Conservation (phyloP, 2,113 vertebrate genomes). For the Varanus komodoensis region DNA sequence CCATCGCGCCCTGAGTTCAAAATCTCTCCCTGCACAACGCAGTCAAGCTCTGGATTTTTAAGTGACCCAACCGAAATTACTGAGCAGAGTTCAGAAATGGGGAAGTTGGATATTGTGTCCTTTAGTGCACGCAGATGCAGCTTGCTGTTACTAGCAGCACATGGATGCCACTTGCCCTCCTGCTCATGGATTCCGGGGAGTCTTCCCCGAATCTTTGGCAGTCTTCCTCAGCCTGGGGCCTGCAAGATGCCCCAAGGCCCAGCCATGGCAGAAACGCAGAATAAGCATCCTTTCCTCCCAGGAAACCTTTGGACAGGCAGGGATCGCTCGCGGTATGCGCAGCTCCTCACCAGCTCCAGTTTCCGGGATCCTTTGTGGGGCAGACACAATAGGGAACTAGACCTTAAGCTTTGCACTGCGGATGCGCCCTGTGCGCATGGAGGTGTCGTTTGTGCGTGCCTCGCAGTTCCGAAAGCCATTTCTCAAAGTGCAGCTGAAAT, state of each 20-base stretch:
- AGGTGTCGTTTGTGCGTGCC: not conserved
- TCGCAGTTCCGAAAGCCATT: not conserved
- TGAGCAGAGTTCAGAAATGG: not conserved
- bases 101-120: not conserved
- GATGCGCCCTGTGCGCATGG: fast-evolving
- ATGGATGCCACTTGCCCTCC: too few relatives aligned
- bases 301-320: not conserved
- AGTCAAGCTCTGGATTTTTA: not conserved
- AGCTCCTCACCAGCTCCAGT: not conserved
- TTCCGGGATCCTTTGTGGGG: not conserved
- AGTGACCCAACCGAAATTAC: not conserved
- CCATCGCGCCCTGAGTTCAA: not conserved
- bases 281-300: not conserved
- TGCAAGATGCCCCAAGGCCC: too few relatives aligned
- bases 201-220: not conserved
- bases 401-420: too few relatives aligned
- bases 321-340: too few relatives aligned
- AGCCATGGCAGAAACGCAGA: too few relatives aligned
- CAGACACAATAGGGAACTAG: not conserved
- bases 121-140: not conserved
- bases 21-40: not conserved
- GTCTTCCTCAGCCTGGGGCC: too few relatives aligned
- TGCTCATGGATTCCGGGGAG: not conserved
- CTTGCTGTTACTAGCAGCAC: too few relatives aligned
- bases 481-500: not conserved